Base-by-base conservation (phyloP, 2,113 vertebrate species). In the Clinocottus analis region DNA sequence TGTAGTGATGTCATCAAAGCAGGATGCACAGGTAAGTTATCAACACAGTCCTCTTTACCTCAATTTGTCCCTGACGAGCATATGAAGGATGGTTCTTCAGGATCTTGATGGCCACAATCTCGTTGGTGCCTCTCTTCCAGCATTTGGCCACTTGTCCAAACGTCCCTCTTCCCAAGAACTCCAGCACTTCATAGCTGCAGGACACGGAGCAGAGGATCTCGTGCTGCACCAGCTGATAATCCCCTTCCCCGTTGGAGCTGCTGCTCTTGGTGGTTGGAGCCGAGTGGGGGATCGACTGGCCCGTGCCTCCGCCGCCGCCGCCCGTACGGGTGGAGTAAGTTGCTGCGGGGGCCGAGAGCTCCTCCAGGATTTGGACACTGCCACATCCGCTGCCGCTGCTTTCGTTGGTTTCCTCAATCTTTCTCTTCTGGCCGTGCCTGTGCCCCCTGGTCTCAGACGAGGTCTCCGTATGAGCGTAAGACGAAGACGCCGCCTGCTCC, bases 41-140 rank as follows among this genome's bases (percentile, higher is more conserved):
- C 9, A 33, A 58, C 16, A 68, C 63, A 49, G 60, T 35, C 0
- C 47, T 47, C 13, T 58, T 39, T 14, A 99, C 98, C 95, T 99
- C 98, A 43, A 99, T 99, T 87, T 99, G 98, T n/a, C 98, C 98
- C 87, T 99, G 98, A 53, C 98, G 96, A 63, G 98, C 98, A 5
- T 99, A 99, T 0, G 98, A 99, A 0, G 98, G 98, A 77, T 99
- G 98, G 85, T 99, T 99, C 90, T 99, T 99, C 66, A 99, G 92
- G 88, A 99, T 99, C 90, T 99, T 99, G 91, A 99, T 99, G 8
- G 98, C 98, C 87, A 99, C 97, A 19, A 99, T 99, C 91, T 99
- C 98, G 93, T 98, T 99, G 6, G 98, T 99, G 84, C 97, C 98
- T 78, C 97, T 95, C 84, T 99, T 99, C 98, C 98, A 99, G 92